These are phyloP conservation scores for Scaptomyza tumidula DNA, from an alignment of 2,888 invertebrate genomes.

Conservation along the genomic window DNA sequence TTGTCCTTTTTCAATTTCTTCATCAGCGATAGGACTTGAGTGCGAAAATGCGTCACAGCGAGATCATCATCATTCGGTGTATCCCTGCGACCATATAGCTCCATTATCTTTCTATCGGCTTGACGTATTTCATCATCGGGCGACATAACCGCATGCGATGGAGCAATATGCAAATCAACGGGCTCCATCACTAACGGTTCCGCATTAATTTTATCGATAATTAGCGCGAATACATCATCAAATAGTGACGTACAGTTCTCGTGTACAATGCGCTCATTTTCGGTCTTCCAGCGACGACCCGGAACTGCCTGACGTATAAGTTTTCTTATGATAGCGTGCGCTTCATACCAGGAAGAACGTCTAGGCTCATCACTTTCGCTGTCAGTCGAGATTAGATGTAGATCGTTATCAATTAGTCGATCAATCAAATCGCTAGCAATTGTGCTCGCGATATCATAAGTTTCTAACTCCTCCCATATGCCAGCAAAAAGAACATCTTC, in stretches of 20 bases:
- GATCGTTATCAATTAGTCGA: conserved; percentile 76
- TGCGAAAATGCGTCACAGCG: not conserved
- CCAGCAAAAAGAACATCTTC: conserved; percentile 84
- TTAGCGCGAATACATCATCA: conserved; percentile 58
- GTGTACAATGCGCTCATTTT: conserved; percentile 65
- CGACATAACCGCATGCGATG: conserved; percentile 11
- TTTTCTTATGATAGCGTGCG: conserved; percentile 73
- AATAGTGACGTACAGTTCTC: conserved; percentile 69
- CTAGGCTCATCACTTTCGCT: conserved; percentile 53
- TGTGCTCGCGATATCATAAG: conserved; percentile 60
- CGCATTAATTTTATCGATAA: conserved; percentile 16
- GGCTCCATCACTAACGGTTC: conserved; percentile 5
- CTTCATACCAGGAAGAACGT: conserved; percentile 54
- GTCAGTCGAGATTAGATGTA: conserved; percentile 68
- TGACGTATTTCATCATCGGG: conserved; percentile 21
- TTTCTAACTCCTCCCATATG: conserved; percentile 84
- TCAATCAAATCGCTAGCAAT: conserved; percentile 70
- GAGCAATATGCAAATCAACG: not conserved
- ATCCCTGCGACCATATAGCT: not conserved
- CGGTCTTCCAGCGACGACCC: conserved; percentile 75
- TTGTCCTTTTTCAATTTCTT: conserved; percentile 46
- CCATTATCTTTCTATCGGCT: not conserved
- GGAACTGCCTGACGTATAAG: conserved; percentile 74
- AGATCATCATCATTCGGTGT: rapidly evolving
- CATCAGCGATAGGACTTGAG: conserved; percentile 23